Evolutionary conservation across 1,140 invertebrate species (phyloP), one percentile per base, ranked within the genome.

Genomic region (Drosophila parabipectinata): DNA sequence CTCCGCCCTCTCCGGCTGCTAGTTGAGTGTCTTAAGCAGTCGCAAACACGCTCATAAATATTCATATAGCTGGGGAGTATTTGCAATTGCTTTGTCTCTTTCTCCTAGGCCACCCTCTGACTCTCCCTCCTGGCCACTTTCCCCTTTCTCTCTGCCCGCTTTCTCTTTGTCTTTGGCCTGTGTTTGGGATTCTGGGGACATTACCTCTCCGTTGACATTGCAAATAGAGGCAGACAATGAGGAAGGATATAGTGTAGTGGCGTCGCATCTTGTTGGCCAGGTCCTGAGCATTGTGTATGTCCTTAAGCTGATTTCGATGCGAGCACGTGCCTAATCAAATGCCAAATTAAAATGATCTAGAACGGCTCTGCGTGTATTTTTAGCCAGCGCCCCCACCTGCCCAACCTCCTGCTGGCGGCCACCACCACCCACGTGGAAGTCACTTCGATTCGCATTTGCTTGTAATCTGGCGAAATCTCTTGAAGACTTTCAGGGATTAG

Each of bases 331-430:
- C 78, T 87, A 82, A 87, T 85, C 81, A 87, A 87, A 82, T 75
- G 82, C 82, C 68, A 80, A 77, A 85, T 78, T 77, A 87, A 87
- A 85, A 78, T 78, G 72, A 85, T 85, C 81, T 87, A 52, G 52
- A 67, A 53, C 64, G 56, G 30, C 9, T 26, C 48, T 48, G 15
- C 56, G 67, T 62, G 77, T 85, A 75, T 78, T 85, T 87, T 81
- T 73, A 77, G 81, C 24, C 61, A 37, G 52, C 30, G 14, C 28
- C 15, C 1, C 41, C 61, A 59, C 73, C 64, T 61, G 44, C 61
- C 60, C 41, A 54, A 56, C 57, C 55, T 3, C 56, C 34, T 58
- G 51, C 58, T 41, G 10, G 39, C 58, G 21, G 57, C 59, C 72
- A 61, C 71, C 52, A 72, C 57, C 34, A 53, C 67, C 60, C 59